phyloP scores from a whole-genome alignment of 2,888 invertebrate species.

The Linnaemya tessellans region DNA sequence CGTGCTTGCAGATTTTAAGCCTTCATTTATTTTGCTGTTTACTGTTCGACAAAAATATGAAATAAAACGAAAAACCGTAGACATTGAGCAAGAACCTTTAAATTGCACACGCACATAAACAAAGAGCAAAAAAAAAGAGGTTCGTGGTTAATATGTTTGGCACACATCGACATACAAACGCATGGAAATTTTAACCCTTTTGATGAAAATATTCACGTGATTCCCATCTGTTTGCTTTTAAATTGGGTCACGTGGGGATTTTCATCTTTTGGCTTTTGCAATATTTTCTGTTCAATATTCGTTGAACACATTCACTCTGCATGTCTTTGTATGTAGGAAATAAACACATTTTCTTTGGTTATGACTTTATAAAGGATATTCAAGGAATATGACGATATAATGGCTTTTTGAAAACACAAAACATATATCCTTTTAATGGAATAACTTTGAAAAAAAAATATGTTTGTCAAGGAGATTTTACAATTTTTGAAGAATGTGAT shows the following conservation, averaged over 20 bases:
- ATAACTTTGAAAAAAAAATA: too few species aligned
- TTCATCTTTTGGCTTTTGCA: slow-evolving; percentile 9
- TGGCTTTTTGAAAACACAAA: too few species aligned
- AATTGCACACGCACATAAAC: slow-evolving; percentile 33
- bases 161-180: neutral
- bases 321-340: slow-evolving; percentile 20
- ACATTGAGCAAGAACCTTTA: slow-evolving; percentile 15
- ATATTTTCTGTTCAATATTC: slow-evolving; percentile 41
- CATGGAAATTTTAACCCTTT: neutral
- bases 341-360: neutral
- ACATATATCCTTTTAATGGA: too few species aligned
- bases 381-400: neutral
- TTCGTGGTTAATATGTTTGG: slow-evolving; percentile 51
- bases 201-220: slow-evolving; percentile 52
- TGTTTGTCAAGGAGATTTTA: too few species aligned
- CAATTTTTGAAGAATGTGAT: too few species aligned
- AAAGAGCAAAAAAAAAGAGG: neutral
- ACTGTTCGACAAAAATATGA: slow-evolving; percentile 22
- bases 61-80: neutral
- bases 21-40: slow-evolving; percentile 45
- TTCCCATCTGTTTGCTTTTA: slow-evolving; percentile 22
- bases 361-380: slow-evolving; percentile 22
- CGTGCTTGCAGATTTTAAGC: slow-evolving; percentile 35
- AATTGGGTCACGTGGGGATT: slow-evolving; percentile 68
- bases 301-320: slow-evolving; percentile 20